Evolutionary conservation across 2,888 invertebrate species (phyloP).

Genomic region (Dicyrtoma fusca): DNA sequence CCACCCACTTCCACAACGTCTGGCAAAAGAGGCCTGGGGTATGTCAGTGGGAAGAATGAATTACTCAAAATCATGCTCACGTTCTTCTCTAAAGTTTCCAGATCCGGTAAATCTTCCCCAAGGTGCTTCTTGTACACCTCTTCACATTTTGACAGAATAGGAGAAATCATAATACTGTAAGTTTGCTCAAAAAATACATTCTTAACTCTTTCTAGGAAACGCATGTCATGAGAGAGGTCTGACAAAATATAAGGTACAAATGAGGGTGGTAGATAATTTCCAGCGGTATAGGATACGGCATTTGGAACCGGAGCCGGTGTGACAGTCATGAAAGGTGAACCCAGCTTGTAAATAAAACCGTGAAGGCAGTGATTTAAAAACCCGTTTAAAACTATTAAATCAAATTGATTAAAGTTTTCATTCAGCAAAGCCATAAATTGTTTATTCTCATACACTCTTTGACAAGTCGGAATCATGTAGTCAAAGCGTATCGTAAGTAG

Average conservation of each 20-base stretch:
- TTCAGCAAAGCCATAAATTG: slow-evolving; percentile 63
- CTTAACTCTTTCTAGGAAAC: slow-evolving; percentile 20
- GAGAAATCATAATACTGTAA: background rate
- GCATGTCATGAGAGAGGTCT: slow-evolving; percentile 20
- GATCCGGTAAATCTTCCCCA: slow-evolving; percentile 41
- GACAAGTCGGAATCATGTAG: background rate
- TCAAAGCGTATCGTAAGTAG: too few species aligned
- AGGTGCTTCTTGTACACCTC: slow-evolving; percentile 6
- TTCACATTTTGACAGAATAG: background rate
- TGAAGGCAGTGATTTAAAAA: slow-evolving; percentile 32
- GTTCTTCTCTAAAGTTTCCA: slow-evolving; percentile 50
- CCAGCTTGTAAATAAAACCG: slow-evolving; percentile 20
- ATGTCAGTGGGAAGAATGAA: slow-evolving; percentile 51
- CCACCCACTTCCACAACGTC: slow-evolving; percentile 57
- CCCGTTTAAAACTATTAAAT: slow-evolving; percentile 31
- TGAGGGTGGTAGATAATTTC: slow-evolving; percentile 17
- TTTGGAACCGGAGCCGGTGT: slow-evolving; percentile 4
- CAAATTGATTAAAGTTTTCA: slow-evolving; percentile 58
- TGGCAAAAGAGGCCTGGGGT: slow-evolving; percentile 52
- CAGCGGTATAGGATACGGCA: background rate
- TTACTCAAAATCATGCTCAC: slow-evolving; percentile 54
- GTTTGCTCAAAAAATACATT: background rate
- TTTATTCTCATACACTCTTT: background rate
- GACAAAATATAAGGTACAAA: slow-evolving; percentile 23
- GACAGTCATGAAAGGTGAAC: slow-evolving; percentile 24